Evolutionary conservation across 2,888 invertebrate species (phyloP).

Genomic region (Sarcophaga rosellei): DNA sequence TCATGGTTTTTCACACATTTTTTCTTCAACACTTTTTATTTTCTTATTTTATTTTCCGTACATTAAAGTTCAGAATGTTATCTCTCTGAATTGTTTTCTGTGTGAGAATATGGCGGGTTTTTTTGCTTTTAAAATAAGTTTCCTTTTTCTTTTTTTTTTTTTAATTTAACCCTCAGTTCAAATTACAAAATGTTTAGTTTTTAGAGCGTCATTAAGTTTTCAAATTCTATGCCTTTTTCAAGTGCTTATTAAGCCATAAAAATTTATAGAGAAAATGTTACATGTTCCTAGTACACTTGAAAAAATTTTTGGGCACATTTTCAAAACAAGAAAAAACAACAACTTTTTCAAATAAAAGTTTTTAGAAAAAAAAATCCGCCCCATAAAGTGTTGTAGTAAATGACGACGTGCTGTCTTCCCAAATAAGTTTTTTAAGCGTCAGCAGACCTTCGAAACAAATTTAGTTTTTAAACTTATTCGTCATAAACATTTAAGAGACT

Average conservation of each 20-base stretch:
- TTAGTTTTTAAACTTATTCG: conserved; percentile 49
- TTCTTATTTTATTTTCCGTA: neutral
- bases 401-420: conserved; percentile 63
- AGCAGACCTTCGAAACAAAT: conserved; percentile 29
- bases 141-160: conserved; percentile 18
- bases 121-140: conserved; percentile 9
- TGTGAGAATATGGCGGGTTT: conserved; percentile 20
- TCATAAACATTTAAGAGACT: conserved; percentile 59
- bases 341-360: neutral
- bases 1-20: too few relatives aligned
- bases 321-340: neutral
- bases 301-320: neutral
- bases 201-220: neutral
- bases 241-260: neutral
- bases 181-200: conserved; percentile 30
- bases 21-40: too few relatives aligned
- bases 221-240: neutral
- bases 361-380: neutral
- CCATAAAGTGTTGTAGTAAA: conserved; percentile 45
- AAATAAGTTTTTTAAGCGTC: conserved; percentile 41
- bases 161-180: conserved; percentile 26
- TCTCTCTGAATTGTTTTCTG: neutral
- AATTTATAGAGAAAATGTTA: neutral
- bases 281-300: neutral
- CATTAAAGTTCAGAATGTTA: conserved; percentile 36